Evolutionary conservation across 2,888 invertebrate species (phyloP).

Genomic region (Nemurella pictetii): DNA sequence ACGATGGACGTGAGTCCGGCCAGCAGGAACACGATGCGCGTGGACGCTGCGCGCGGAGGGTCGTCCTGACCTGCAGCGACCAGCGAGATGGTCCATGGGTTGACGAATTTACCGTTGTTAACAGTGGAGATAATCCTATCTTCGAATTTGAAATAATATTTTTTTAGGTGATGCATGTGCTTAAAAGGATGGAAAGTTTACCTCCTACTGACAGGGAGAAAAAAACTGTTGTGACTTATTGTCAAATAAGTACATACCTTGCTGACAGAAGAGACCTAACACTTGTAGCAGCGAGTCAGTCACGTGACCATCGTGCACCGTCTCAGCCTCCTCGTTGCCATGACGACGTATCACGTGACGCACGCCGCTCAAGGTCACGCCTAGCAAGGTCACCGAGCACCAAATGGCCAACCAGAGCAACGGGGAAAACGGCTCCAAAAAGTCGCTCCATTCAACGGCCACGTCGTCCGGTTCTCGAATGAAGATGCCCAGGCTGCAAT

Average conservation of each 20-base stretch:
- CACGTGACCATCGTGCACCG: not conserved
- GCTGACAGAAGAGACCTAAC: slow-evolving; percentile 27
- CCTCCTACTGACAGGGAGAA: too few species aligned
- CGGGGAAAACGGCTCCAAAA: slow-evolving; percentile 24
- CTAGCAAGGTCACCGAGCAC: not conserved
- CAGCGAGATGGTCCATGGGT: too few species aligned
- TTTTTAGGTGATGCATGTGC: too few species aligned
- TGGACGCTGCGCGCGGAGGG: slow-evolving; percentile 13
- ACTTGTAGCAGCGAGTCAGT: slow-evolving; percentile 19
- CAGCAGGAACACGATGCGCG: slow-evolving; percentile 27
- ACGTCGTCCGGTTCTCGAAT: not conserved
- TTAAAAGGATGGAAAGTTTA: too few species aligned
- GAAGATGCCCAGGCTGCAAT: not conserved
- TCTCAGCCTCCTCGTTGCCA: slow-evolving; percentile 23
- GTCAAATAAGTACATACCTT: too few species aligned
- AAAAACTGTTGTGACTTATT: too few species aligned
- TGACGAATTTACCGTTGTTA: too few species aligned
- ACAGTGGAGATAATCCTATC: too few species aligned
- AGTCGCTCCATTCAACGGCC: slow-evolving; percentile 1
- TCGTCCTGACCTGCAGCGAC: slow-evolving; percentile 13
- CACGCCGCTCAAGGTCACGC: slow-evolving; percentile 13
- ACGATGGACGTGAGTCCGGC: slow-evolving; percentile 31
- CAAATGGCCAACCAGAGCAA: slow-evolving; percentile 21
- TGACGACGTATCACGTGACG: slow-evolving; percentile 9
- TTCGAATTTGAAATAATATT: too few species aligned